Conservation (phyloP, 2,113 vertebrate genomes). For the Gavia stellata region DNA sequence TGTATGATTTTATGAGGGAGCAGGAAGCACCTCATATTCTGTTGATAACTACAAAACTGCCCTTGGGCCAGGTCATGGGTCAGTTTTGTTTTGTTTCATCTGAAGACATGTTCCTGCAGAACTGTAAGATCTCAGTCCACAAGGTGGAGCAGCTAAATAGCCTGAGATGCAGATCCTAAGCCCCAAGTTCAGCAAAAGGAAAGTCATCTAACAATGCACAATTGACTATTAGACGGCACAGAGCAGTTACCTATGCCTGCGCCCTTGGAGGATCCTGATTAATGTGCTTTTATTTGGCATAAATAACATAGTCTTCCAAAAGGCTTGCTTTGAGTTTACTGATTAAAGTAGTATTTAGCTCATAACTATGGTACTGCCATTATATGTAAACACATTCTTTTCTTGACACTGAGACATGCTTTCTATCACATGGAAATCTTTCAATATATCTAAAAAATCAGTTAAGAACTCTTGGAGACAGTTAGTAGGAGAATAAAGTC, state of each 20-base stretch:
- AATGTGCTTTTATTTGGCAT: background rate
- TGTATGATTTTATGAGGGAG: background rate
- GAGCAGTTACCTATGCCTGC: background rate
- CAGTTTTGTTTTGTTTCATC: background rate
- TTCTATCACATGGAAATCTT: background rate
- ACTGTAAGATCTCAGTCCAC: background rate
- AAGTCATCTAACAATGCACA: fast-evolving
- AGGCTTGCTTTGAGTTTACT: background rate
- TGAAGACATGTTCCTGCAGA: background rate
- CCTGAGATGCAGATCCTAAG: background rate
- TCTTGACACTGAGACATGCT: background rate
- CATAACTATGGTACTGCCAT: background rate
- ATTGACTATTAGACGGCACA: background rate
- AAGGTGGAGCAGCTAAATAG: conserved; percentile 48
- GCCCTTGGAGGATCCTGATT: background rate
- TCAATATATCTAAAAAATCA: background rate
- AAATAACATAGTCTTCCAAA: background rate
- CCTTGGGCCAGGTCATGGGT: background rate
- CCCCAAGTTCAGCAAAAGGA: background rate
- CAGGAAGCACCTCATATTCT: background rate
- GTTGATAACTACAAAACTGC: background rate
- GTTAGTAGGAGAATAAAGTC: background rate
- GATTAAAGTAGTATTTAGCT: background rate
- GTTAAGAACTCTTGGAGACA: background rate
- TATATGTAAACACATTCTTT: background rate